A percentile compares a stretch with the other conserved stretches of the same genome.
Conservation (phyloP, 2,113 vertebrate genomes). For the Ibidorhyncha struthersii region DNA sequence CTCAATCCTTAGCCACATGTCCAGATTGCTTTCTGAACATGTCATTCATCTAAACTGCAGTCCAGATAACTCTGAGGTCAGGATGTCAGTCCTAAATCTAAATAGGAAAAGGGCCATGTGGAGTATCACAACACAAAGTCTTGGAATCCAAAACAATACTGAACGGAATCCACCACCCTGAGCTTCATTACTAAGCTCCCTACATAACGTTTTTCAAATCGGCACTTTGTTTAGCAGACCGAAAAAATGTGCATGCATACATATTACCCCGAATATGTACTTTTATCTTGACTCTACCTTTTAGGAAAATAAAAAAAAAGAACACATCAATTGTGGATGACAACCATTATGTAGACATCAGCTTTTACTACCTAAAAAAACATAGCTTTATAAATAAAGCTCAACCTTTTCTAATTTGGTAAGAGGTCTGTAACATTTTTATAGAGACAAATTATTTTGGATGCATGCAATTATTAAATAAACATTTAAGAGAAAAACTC, state of each 20-base stretch:
- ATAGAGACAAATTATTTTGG: neutral
- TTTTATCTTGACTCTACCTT: neutral
- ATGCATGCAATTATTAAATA: neutral
- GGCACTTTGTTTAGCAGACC: neutral
- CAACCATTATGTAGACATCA: neutral
- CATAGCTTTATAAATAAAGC: neutral
- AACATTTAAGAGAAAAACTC: neutral
- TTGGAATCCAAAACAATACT: neutral
- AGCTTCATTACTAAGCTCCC: neutral
- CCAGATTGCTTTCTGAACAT: neutral
- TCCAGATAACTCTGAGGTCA: neutral
- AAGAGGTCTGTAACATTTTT: neutral
- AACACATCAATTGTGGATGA: accelerated
- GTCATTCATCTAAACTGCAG: neutral
- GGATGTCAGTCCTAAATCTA: neutral
- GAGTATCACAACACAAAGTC: neutral
- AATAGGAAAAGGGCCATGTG: neutral
- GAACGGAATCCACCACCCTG: neutral
- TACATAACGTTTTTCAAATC: neutral
- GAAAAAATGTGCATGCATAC: neutral
- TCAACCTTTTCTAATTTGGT: neutral
- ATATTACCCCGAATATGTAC: accelerated
- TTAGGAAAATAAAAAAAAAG: neutral
- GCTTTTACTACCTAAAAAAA: neutral
- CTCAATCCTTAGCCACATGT: neutral